Evolutionary conservation across 2,113 vertebrate species (phyloP), one percentile per base, ranked within the genome.

Genomic region (Tichodroma muraria): DNA sequence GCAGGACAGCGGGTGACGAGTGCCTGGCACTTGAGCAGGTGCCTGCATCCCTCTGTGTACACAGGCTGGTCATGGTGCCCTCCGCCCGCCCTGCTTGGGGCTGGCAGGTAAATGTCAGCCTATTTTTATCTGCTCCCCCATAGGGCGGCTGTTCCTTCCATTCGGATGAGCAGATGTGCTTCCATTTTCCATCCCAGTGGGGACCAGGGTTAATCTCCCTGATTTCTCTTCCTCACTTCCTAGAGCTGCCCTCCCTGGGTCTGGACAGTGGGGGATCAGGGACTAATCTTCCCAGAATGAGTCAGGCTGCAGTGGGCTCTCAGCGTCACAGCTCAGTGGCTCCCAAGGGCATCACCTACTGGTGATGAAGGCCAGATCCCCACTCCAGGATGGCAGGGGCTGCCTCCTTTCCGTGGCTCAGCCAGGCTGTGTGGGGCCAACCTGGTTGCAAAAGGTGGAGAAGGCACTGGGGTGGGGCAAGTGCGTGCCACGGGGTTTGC

Each of bases 61-160:
- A 61, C 3, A 3, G 81, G 45, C 44, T 80, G 76, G 70, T 42
- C 28, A 10, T 0, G 3, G 44, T 90, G 80, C 63, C 90, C 89
- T 69, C 72, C 2, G 2, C 52, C 49, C 0, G 0, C 73, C 53
- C 77, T 61, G 52, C 76, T 80, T 14, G 1, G 50, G 54, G 18
- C 82, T 94, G 78, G 25, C 89, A 93, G 89, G 89, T 95, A 95
- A 93, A 95, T 95, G 79, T 84, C 92, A 95, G 75, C 54, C 89
- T 96, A 75, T 95, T 96, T 96, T 96, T 93, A 90, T 70, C 91
- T 49, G 60, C 24, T 92, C 24, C 52, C 57, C 63, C 17, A 11
- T 0, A 3, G 54, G 45, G 63, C 1, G 0, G 80, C 64, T 85
- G 64, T 92, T 97, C 52, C 64, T 95, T 95, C 69, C 78, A 37